Conservation (phyloP, 2,113 vertebrate genomes). For the Hymenochirus boettgeri region DNA sequence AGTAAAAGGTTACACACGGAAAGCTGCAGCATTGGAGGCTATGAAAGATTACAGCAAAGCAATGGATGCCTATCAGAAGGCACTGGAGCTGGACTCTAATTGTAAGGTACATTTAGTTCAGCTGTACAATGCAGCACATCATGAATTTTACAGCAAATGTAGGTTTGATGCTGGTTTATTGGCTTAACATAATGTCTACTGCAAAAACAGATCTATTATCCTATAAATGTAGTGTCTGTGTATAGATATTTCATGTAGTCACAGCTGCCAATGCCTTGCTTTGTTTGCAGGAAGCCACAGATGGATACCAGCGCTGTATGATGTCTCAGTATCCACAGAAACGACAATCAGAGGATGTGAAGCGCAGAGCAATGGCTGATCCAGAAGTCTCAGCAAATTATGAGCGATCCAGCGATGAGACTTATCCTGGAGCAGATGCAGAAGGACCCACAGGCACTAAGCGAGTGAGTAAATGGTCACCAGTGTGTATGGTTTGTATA, state of each 20-base stretch:
- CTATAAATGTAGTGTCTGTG: too few species aligned
- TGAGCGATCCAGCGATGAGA: conserved; percentile 90
- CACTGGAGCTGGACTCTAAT: conserved; percentile 76
- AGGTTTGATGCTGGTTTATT: too few species aligned
- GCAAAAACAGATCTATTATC: too few species aligned
- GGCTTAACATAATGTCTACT: too few species aligned
- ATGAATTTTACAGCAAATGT: too few species aligned
- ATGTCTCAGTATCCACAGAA: conserved; percentile 76
- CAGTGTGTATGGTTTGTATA: too few species aligned
- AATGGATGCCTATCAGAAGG: conserved; percentile 87
- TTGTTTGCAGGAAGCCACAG: conserved; percentile 70
- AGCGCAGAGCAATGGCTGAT: conserved; percentile 82
- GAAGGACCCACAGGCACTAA: conserved; percentile 89
- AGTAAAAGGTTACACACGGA: conserved; percentile 91
- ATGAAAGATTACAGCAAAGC: conserved; percentile 90
- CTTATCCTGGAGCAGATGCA: conserved; percentile 96
- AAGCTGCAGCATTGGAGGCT: conserved; percentile 83
- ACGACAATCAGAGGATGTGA: conserved; percentile 86
- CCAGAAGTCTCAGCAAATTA: conserved; percentile 94
- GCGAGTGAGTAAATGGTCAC: conserved; percentile 81
- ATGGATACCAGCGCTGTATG: conserved; percentile 83
- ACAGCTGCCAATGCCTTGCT: neutral
- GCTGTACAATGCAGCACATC: too few species aligned
- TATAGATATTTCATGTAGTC: neutral
- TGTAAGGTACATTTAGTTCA: conserved; percentile 84